Percentiles rank a stretch among this genome's conserved stretches.
Conservation (phyloP, 2,888 invertebrate species). For the Ormyrus rosae region DNA sequence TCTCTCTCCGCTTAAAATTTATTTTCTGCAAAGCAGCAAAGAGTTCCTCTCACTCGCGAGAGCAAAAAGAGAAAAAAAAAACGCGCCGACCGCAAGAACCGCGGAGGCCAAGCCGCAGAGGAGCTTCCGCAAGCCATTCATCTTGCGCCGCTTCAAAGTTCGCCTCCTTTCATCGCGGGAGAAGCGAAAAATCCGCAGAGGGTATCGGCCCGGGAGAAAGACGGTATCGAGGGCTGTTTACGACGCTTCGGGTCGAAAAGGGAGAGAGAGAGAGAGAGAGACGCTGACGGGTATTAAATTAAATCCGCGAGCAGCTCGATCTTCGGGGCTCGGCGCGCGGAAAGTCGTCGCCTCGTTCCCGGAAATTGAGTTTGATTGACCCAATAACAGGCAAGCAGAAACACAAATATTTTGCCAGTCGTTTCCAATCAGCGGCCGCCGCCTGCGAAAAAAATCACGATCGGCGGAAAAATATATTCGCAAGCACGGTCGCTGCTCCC, state of each 20-base stretch:
- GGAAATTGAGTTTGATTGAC: slow-evolving; percentile 53
- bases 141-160: slow-evolving; percentile 22
- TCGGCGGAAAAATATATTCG: too few relatives aligned
- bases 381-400: slow-evolving; percentile 11
- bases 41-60: too few relatives aligned
- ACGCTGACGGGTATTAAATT: slow-evolving; percentile 65
- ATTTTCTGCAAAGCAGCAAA: too few relatives aligned
- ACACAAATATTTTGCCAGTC: slow-evolving; percentile 46
- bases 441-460: slow-evolving; percentile 23
- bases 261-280: not conserved
- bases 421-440: slow-evolving; percentile 39
- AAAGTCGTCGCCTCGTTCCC: slow-evolving; percentile 17
- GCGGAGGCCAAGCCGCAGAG: not conserved
- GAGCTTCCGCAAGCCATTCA: slow-evolving; percentile 33
- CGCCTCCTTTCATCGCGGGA: not conserved
- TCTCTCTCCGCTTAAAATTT: too few relatives aligned
- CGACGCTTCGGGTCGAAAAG: slow-evolving; percentile 10
- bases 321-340: slow-evolving; percentile 42
- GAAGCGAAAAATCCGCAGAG: slow-evolving; percentile 12
- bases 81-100: not conserved
- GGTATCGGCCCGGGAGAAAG: too few relatives aligned
- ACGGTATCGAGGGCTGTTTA: slow-evolving; percentile 25
- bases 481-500: too few relatives aligned
- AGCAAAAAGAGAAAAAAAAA: not conserved
- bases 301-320: slow-evolving; percentile 62